These are phyloP conservation scores for Apoda limacodes DNA, from an alignment of 2,888 invertebrate species.

Conservation along the genomic window DNA sequence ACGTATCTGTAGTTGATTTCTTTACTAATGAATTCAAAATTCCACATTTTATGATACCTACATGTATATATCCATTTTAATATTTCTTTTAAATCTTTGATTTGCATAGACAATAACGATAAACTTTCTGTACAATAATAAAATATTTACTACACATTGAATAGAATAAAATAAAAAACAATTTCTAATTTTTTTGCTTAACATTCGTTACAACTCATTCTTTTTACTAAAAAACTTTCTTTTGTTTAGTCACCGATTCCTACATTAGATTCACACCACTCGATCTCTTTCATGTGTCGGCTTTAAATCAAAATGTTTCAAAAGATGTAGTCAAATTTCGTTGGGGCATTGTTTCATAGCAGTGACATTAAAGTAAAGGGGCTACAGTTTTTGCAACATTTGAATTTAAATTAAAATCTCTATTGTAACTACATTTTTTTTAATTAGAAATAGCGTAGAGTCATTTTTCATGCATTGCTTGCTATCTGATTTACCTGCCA, in stretches of 20 bases:
- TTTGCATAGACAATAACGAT: no score
- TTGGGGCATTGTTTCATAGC: conserved; percentile 47
- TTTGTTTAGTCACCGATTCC: conserved; percentile 30
- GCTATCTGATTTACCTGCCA: conserved; percentile 63
- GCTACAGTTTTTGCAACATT: conserved; percentile 45
- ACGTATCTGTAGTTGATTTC: no score
- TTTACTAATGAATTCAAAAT: no score
- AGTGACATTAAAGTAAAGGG: conserved; percentile 43
- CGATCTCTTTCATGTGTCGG: conserved; percentile 38
- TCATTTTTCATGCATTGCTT: conserved; percentile 69
- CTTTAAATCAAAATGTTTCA: conserved; percentile 57
- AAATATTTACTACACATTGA: no score
- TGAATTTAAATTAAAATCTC: conserved; percentile 53
- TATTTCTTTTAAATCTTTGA: no score
- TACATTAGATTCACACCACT: conserved; percentile 40
- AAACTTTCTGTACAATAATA: no score
- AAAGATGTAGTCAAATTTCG: conserved; percentile 57
- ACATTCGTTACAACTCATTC: conserved; percentile 13
- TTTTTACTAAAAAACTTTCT: conserved; percentile 26
- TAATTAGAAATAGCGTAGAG: conserved; percentile 50
- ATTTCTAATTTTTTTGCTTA: neutral
- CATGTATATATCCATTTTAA: no score
- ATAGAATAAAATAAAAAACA: no score
- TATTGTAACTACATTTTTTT: conserved; percentile 53
- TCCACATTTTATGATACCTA: no score